Evolutionary conservation across 2,797 vertebrate species (phyloP).

Genomic region (Phrynocephalus forsythii): DNA sequence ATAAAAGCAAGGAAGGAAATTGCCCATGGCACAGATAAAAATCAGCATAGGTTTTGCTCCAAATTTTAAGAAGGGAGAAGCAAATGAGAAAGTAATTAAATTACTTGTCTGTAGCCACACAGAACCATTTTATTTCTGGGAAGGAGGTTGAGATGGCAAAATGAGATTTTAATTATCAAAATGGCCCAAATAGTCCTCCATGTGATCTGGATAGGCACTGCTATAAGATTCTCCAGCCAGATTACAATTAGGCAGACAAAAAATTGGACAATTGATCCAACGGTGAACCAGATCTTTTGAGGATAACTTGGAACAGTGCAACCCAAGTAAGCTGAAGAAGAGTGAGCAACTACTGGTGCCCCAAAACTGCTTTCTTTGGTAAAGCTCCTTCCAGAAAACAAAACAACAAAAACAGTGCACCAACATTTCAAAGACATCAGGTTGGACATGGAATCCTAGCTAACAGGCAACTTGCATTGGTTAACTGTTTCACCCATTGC

Average conservation of each 20-base stretch:
- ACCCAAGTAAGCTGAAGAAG: not conserved
- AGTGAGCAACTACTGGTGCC: not conserved
- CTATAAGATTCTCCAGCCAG: not conserved
- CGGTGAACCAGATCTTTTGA: not conserved
- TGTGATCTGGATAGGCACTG: not conserved
- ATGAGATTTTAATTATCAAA: not conserved
- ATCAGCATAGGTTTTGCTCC: not conserved
- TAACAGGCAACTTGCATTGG: no score
- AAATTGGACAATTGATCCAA: not conserved
- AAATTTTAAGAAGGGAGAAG: not conserved
- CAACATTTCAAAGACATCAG: no score
- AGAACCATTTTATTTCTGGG: slow-evolving; percentile 1
- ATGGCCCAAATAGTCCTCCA: not conserved
- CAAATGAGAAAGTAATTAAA: slow-evolving; percentile 13
- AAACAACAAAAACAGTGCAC: no score
- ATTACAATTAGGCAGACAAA: not conserved
- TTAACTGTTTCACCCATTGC: no score
- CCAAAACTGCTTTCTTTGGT: no score
- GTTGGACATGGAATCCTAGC: no score
- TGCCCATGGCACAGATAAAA: not conserved
- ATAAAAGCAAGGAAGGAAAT: slow-evolving; percentile 28
- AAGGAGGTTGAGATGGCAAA: not conserved
- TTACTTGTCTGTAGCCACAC: not conserved
- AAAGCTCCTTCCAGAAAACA: no score
- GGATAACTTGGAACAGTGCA: not conserved